Conservation (phyloP, 2,797 vertebrate species). For the Rhinichthys osculus region DNA sequence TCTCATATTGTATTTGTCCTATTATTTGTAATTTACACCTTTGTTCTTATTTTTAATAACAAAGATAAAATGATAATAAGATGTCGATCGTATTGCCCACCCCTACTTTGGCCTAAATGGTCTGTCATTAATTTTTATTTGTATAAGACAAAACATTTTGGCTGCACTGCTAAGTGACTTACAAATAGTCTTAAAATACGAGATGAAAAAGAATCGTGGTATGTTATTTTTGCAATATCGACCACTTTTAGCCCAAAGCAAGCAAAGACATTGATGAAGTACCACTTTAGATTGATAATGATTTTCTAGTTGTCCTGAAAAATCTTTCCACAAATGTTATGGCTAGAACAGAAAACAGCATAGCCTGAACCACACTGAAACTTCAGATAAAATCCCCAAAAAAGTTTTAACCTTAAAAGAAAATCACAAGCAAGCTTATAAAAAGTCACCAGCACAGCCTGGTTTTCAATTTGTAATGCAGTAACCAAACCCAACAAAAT, state of each 20-base stretch:
- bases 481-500: conserved; percentile 52
- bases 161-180: neutral
- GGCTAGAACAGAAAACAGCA: neutral
- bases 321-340: conserved; percentile 35
- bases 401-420: conserved; percentile 6
- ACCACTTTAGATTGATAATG: conserved; percentile 49
- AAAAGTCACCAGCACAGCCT: neutral
- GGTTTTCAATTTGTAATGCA: conserved; percentile 7
- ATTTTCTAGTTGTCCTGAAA: conserved; percentile 39
- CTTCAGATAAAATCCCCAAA: neutral
- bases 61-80: no score
- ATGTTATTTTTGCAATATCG: neutral
- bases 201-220: neutral
- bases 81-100: no score
- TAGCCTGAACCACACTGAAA: neutral
- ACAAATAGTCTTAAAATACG: neutral
- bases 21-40: no score
- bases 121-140: neutral
- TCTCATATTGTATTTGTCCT: neutral
- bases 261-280: conserved; percentile 42
- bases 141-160: neutral
- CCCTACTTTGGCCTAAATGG: neutral
- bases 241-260: neutral
- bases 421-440: conserved; percentile 4
- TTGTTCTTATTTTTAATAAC: no score